Conservation (phyloP, 2,888 invertebrate genomes). For the Synergus umbraculus region DNA sequence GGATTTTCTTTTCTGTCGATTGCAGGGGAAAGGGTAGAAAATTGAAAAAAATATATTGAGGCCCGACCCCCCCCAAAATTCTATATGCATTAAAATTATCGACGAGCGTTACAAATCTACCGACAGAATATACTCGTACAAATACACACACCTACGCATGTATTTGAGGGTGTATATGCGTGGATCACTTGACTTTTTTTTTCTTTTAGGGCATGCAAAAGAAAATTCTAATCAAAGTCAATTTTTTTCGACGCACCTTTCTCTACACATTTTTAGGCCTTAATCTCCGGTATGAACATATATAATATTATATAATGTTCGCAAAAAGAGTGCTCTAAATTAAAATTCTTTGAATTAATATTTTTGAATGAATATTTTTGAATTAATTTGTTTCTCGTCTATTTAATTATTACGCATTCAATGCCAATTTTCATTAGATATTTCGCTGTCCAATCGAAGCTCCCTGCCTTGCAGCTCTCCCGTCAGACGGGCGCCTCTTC, state of each 20-base stretch:
- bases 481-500: slow-evolving; percentile 37
- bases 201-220: background rate
- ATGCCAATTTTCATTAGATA: slow-evolving; percentile 44
- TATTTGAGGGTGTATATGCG: background rate
- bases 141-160: background rate
- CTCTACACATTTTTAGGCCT: slow-evolving; percentile 62
- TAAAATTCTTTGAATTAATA: too few species aligned
- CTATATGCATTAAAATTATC: background rate
- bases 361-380: background rate
- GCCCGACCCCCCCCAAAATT: background rate
- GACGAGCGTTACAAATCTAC: slow-evolving; percentile 27
- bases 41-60: background rate
- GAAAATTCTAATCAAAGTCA: background rate
- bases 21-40: background rate
- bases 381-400: background rate
- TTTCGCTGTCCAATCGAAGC: slow-evolving; percentile 51
- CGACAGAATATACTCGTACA: background rate
- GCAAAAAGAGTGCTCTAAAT: background rate
- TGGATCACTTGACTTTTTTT: background rate
- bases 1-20: slow-evolving; percentile 6
- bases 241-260: slow-evolving; percentile 1
- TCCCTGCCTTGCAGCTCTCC: slow-evolving; percentile 27
- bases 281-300: slow-evolving; percentile 61
- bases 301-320: background rate
- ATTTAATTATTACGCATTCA: slow-evolving; percentile 23